These are phyloP conservation scores for Beris morrisii DNA, from an alignment of 2,888 invertebrate genomes.

Conservation along the genomic window DNA sequence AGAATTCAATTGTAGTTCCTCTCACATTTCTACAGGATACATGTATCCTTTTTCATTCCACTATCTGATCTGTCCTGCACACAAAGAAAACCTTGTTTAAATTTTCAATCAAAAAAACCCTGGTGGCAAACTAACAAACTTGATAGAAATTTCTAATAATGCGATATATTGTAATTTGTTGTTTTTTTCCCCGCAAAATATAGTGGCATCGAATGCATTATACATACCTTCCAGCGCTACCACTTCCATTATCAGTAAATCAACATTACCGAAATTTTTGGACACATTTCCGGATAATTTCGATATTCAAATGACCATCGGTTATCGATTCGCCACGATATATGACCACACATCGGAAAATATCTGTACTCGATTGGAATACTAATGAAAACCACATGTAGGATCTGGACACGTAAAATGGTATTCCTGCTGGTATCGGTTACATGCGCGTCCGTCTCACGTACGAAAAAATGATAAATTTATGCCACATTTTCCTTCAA, in stretches of 20 bases:
- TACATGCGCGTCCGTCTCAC: conserved; percentile 7
- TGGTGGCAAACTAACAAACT: too few relatives aligned
- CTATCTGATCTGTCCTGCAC: too few relatives aligned
- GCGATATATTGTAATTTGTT: too few relatives aligned
- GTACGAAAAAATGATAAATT: conserved; percentile 23
- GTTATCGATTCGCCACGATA: conserved; percentile 23
- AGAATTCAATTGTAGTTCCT: too few relatives aligned
- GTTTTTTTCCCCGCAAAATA: too few relatives aligned
- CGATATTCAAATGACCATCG: conserved; percentile 29
- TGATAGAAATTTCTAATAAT: too few relatives aligned
- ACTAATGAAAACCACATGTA: conserved; percentile 20
- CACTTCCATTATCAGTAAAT: neutral
- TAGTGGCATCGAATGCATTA: too few relatives aligned
- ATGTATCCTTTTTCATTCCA: too few relatives aligned
- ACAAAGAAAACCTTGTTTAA: too few relatives aligned
- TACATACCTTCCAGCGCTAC: neutral
- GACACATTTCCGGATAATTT: neutral
- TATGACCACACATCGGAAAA: conserved; percentile 20
- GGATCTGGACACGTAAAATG: conserved; percentile 10
- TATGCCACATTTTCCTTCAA: conserved; percentile 11
- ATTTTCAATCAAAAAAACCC: too few relatives aligned
- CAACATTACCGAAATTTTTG: too few relatives aligned
- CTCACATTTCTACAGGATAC: too few relatives aligned
- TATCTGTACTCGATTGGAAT: conserved; percentile 13
- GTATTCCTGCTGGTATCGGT: neutral